Percentiles rank a stretch among this genome's conserved stretches.
phyloP scores from a whole-genome alignment of 64 coral and sea anemone species.

The Montipora efflorescens region DNA sequence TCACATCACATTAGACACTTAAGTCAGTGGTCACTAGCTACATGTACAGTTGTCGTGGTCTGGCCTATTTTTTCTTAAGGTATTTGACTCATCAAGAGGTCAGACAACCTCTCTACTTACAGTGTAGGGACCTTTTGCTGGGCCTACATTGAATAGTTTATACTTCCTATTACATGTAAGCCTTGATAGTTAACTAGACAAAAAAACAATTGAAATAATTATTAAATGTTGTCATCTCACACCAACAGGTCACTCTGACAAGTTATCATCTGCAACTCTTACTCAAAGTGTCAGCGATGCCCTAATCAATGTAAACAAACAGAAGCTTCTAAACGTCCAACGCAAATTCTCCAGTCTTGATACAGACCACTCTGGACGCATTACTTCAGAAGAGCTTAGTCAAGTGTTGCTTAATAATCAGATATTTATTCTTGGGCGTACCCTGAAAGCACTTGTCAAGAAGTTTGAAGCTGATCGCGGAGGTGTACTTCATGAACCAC shows the following conservation, averaged over 20 bases:
- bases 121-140: too few species aligned
- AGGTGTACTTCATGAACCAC: constrained; percentile 52
- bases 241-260: constrained; percentile 3
- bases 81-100: too few species aligned
- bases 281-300: constrained; percentile 54
- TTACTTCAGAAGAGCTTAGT: constrained; percentile 71
- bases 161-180: too few species aligned
- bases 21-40: too few species aligned
- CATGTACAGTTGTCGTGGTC: too few species aligned
- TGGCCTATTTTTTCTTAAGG: too few species aligned
- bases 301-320: constrained; percentile 64
- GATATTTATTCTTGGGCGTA: constrained; percentile 81
- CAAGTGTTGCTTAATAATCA: constrained; percentile 69
- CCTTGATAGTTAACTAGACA: too few species aligned
- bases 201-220: too few species aligned
- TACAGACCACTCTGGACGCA: constrained; percentile 51
- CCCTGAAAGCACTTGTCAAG: constrained; percentile 62
- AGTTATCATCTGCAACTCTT: constrained; percentile 25
- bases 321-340: constrained; percentile 64
- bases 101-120: too few species aligned
- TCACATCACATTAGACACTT: too few species aligned
- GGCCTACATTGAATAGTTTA: too few species aligned
- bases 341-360: constrained; percentile 62
- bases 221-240: too few species aligned
- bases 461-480: constrained; percentile 66